Conservation (phyloP, 2,113 vertebrate genomes). For the Crotalus viridis region DNA sequence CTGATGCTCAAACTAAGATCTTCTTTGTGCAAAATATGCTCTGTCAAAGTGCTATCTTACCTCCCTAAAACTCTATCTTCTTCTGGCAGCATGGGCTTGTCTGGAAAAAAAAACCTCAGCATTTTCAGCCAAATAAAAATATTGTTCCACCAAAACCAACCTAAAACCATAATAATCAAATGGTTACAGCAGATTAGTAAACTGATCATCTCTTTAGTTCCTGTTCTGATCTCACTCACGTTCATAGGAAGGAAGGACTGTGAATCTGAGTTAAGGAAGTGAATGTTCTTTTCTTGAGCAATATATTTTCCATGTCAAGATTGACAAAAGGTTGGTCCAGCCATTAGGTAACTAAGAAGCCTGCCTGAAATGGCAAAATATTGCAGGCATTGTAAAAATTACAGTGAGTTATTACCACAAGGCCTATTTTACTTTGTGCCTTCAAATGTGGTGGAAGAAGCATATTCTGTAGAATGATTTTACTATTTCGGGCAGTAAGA, state of each 20-base stretch:
- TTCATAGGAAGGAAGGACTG: not conserved
- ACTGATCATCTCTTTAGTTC: not conserved
- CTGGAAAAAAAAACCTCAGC: not conserved
- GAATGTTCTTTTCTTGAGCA: not conserved
- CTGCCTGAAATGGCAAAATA: not conserved
- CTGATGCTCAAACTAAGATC: not conserved
- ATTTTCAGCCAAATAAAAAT: not conserved
- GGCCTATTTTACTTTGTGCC: not conserved
- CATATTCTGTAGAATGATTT: no score
- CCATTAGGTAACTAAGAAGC: not conserved
- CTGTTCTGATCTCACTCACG: not conserved
- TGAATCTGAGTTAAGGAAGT: not conserved
- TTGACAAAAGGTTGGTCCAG: not conserved
- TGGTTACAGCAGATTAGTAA: not conserved
- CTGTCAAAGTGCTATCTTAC: not conserved
- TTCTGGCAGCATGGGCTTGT: not conserved
- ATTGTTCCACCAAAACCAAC: not conserved
- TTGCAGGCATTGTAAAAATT: not conserved
- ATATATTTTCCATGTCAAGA: not conserved
- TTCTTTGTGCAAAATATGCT: not conserved
- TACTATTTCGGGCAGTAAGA: not conserved
- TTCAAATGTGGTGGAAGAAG: not conserved
- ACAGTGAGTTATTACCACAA: not conserved
- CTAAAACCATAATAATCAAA: not conserved
- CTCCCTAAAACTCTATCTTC: not conserved